phyloP scores from a whole-genome alignment of 2,113 vertebrate species.

The Heterochromis multidens region DNA sequence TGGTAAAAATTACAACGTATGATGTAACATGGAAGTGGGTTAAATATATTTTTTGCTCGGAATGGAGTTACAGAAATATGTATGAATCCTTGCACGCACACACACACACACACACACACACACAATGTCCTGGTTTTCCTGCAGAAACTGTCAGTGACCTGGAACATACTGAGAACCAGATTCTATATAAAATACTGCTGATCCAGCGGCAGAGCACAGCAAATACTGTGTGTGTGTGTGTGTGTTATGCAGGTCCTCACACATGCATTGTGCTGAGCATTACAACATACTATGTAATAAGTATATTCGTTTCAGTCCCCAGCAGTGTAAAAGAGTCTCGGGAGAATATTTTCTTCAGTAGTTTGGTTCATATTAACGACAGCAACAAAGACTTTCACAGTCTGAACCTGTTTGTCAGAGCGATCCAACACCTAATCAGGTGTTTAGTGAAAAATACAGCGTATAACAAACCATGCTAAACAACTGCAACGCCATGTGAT shows the following conservation, averaged over 20 bases:
- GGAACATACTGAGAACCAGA: conserved; percentile 35
- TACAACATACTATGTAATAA: not conserved
- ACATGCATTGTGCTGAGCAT: not conserved
- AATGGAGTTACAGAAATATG: not conserved
- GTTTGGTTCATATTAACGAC: not conserved
- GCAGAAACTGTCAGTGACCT: conserved; percentile 41
- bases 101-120: not conserved
- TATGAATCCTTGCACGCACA: not conserved
- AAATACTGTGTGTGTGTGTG: not conserved
- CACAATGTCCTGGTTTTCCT: conserved; percentile 14
- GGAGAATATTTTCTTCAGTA: not conserved
- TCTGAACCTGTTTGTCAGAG: not conserved
- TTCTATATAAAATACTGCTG: conserved; percentile 56
- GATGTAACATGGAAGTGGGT: conserved; percentile 7
- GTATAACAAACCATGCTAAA: not conserved
- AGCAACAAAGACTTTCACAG: not conserved
- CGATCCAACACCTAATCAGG: not conserved
- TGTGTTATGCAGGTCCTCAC: not conserved
- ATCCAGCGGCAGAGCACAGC: conserved; percentile 11
- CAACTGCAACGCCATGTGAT: not conserved
- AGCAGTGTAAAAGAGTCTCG: not conserved
- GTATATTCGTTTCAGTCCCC: not conserved
- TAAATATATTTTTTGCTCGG: conserved; percentile 3
- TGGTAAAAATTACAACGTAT: not conserved
- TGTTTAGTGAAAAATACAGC: not conserved